Percentiles rank a stretch among this genome's conserved stretches.
Conservation (phyloP, 37 sponge, comb jelly and placozoan species). For the Chondrilla cf. caribensis region DNA sequence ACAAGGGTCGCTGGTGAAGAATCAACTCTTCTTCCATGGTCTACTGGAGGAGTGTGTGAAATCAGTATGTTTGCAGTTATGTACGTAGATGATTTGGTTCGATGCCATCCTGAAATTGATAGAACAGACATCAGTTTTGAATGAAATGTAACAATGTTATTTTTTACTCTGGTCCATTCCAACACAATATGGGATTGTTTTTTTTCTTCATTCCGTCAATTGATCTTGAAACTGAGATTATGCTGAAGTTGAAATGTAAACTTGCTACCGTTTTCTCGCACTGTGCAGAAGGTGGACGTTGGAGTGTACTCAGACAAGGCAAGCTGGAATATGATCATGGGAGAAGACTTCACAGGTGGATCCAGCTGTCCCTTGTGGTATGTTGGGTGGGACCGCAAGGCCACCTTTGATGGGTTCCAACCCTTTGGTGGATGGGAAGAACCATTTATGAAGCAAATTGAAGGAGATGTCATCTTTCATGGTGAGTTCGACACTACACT, state of each 20-base stretch:
- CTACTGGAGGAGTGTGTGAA: slow-evolving; percentile 53
- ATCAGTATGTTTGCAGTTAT: neutral
- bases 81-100: no score
- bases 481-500: slow-evolving; percentile 23
- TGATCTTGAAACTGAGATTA: no score
- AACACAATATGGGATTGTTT: no score
- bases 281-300: neutral
- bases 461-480: slow-evolving; percentile 45
- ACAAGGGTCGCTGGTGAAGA: slow-evolving; percentile 26
- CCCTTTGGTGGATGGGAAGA: slow-evolving; percentile 75
- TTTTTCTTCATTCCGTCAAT: no score
- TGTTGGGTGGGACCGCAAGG: slow-evolving; percentile 65
- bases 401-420: slow-evolving; percentile 67
- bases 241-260: no score
- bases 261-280: no score
- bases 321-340: slow-evolving; percentile 79
- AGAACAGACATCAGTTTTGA: no score
- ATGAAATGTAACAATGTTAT: no score
- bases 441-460: slow-evolving; percentile 77
- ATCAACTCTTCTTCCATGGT: slow-evolving; percentile 78
- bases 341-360: slow-evolving; percentile 61
- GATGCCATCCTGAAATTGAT: no score
- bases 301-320: slow-evolving; percentile 77
- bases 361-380: slow-evolving; percentile 66
- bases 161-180: no score